Evolutionary conservation across 2,797 vertebrate genomes (phyloP).

Genomic region (Xenopus petersii): DNA sequence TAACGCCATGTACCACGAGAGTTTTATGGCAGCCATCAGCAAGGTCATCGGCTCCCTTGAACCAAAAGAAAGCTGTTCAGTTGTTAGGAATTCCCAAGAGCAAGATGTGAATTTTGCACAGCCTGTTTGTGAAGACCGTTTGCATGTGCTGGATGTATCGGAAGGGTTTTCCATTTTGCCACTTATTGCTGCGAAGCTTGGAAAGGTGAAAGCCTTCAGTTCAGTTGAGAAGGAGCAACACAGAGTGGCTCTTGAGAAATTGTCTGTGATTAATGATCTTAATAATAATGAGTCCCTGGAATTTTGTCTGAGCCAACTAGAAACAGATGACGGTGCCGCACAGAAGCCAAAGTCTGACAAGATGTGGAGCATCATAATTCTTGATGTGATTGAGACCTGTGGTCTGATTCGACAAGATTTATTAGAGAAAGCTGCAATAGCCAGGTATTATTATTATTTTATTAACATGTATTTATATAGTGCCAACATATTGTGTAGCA

Average conservation of each 20-base stretch:
- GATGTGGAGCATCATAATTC: conserved; percentile 90
- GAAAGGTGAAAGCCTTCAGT: conserved; percentile 84
- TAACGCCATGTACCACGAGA: conserved; percentile 77
- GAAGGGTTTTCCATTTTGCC: conserved; percentile 94
- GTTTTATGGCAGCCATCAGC: conserved; percentile 76
- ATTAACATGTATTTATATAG: too few relatives aligned
- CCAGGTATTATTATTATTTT: conserved; percentile 69
- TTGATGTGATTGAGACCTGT: conserved; percentile 92
- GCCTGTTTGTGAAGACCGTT: conserved; percentile 55
- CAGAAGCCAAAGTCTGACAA: conserved; percentile 88
- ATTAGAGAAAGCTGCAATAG: conserved; percentile 94
- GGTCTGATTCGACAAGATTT: conserved; percentile 92
- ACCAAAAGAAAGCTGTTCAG: conserved; percentile 50
- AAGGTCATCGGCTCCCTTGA: conserved; percentile 75
- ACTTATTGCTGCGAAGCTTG: conserved; percentile 81
- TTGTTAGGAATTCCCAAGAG: conserved; percentile 40
- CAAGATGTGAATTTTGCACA: neutral
- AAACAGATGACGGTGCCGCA: conserved; percentile 81
- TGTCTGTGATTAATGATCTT: conserved; percentile 77
- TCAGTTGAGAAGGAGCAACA: conserved; percentile 90
- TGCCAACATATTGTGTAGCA: too few relatives aligned
- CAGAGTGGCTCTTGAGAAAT: conserved; percentile 74
- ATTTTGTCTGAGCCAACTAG: conserved; percentile 88
- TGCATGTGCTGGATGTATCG: conserved; percentile 89
- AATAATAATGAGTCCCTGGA: conserved; percentile 75